Evolutionary conservation across 2,888 invertebrate genomes (phyloP), one percentile per base, ranked within the genome.

Genomic region (Notocelia uddmanniana): DNA sequence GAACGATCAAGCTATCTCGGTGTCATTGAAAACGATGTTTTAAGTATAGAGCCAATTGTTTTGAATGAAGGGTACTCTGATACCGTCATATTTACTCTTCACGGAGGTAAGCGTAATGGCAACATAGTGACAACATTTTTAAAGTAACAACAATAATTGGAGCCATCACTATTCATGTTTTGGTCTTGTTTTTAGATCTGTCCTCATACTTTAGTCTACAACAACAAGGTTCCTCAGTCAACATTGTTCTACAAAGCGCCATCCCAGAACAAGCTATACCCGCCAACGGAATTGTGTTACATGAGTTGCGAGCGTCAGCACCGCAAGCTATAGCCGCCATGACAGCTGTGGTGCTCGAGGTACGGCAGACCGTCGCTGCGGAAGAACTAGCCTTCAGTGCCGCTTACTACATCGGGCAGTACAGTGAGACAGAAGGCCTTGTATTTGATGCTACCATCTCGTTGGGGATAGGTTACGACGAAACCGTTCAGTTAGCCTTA

Each of bases 401-500:
- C 10, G 54, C 37, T 15, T 67, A 54, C 31, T 72, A 72, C 19
- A 72, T 34, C 18, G 71, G 71, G 11, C 41, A 60, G n/a, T 72
- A 54, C 15, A 72, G 59, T 31, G 67, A 72, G 62, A 48, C 52
- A 15, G 60, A 37, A 45, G 60, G 55, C 9, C 63, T 74, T 2
- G 10, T 45, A 6, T 71, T 71, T 3, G 18, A 34, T n/a, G 21
- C 41, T 10, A 41, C 45, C 11, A 71, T 71, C 3, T 13, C 60
- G 3, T 59, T 71, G n/a, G 59, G 45, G 15, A 34, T 34, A 0
- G 71, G 71, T 15, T 67, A 34, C 15, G 67, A 71, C n/a, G 70
- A 74, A 15, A 74, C 62, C 15, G 83, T 85, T 2, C 68, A 55
- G 13, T 84, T 83, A 57, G 41, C 13, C 37, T 75, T 85, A 0